Evolutionary conservation across 2,888 invertebrate genomes (phyloP).

Genomic region (Creontiades dilutus): DNA sequence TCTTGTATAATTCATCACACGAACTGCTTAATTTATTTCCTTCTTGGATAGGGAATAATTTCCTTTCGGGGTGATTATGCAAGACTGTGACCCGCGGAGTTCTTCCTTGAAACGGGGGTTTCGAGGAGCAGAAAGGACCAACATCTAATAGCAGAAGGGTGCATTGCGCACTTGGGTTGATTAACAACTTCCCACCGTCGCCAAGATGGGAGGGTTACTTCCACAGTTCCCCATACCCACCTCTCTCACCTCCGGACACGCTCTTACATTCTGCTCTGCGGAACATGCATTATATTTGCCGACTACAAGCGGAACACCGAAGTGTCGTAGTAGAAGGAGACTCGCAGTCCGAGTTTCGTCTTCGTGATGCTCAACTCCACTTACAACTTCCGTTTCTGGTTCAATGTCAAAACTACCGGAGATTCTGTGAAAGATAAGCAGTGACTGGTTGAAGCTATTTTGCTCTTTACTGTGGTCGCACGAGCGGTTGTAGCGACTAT

Average conservation of each 20-base stretch:
- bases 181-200: slow-evolving; percentile 1
- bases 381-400: slow-evolving; percentile 15
- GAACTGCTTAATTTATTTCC: too few relatives aligned
- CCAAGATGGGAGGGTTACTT: not conserved
- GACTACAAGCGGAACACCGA: not conserved
- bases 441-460: not conserved
- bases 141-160: not conserved
- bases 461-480: too few relatives aligned
- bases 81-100: too few relatives aligned
- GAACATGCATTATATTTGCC: not conserved
- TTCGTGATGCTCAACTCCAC: not conserved
- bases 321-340: not conserved
- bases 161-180: slow-evolving; percentile 24
- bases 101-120: too few relatives aligned
- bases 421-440: not conserved
- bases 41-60: too few relatives aligned
- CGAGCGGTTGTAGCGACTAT: too few relatives aligned
- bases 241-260: slow-evolving; percentile 17
- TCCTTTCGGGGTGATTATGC: too few relatives aligned
- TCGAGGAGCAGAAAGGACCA: not conserved
- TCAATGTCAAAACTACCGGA: not conserved
- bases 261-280: not conserved
- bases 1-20: too few relatives aligned
- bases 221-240: not conserved
- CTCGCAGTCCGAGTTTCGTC: not conserved